Conservation (phyloP, 2,888 invertebrate species). For the Cyclophora punctaria region DNA sequence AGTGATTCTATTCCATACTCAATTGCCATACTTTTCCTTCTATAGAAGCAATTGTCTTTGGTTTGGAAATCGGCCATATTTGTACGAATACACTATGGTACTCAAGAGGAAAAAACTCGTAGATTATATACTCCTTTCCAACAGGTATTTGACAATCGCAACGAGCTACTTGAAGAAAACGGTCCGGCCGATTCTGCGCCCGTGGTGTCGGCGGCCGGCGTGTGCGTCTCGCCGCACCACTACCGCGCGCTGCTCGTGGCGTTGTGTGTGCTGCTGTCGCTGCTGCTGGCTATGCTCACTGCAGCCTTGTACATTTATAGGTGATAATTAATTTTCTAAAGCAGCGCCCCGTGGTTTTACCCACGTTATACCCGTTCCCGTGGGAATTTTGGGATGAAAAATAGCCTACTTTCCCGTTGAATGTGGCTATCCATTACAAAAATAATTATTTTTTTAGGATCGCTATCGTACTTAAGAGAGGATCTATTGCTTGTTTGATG, state of each 20-base stretch:
- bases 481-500: too few species aligned
- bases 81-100: neutral
- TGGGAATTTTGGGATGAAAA: too few species aligned
- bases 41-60: too few species aligned
- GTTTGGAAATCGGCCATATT: neutral
- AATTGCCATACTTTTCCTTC: neutral
- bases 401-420: too few species aligned
- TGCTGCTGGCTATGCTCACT: conserved; percentile 82
- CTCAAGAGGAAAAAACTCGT: neutral
- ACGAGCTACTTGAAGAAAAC: conserved; percentile 81
- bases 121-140: conserved; percentile 9
- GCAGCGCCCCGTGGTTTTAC: too few species aligned
- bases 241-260: conserved; percentile 90
- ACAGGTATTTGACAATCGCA: conserved; percentile 88
- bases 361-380: too few species aligned
- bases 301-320: conserved; percentile 85
- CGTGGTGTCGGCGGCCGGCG: conserved; percentile 78
- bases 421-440: too few species aligned
- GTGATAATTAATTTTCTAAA: conserved; percentile 59
- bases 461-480: too few species aligned
- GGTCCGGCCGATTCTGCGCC: conserved; percentile 78
- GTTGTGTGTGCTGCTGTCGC: conserved; percentile 82
- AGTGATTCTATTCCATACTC: neutral
- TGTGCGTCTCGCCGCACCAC: conserved; percentile 88
- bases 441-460: too few species aligned